Evolutionary conservation across 2,888 invertebrate genomes (phyloP), one percentile per base, ranked within the genome.

Genomic region (Torymus auratus): DNA sequence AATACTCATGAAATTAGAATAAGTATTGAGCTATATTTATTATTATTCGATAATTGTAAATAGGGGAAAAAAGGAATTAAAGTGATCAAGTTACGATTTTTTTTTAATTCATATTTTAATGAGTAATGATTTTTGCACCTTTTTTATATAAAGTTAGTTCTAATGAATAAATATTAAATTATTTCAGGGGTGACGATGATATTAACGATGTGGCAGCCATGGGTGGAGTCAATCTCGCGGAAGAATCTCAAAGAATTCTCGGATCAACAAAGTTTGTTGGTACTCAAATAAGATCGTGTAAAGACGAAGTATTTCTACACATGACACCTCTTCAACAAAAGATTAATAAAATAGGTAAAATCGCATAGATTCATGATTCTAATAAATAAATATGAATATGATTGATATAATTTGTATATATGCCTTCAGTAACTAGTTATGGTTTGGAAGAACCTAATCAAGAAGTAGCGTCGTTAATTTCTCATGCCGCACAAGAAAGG

Each of bases 171-270:
- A 64, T 61, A 58, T 65, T 56, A 41, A 61, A 62, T 52, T 72
- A 55, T 17, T 92, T 92, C 91, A 92, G 94, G 83, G 97, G 96
- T 62, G 98, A 98, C 88, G 98, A 98, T 90, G 98, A 99, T 91
- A 98, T 99, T 88, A 99, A 99, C 89, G 99, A 99, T 92, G 99
- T 99, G 14, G 98, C 99, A 52, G 98, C 99, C 12, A 99, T 99
- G 99, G 99, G 99, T 83, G 99, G 99, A 71, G 99, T 99, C 76
- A 99, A 99, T 92, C 93, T 99, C 87, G 96, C 96, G 0, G 99
- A 99, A 91, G 99, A 99, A 91, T 96, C 96, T 56, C 98, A 98
- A 91, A 95, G 97, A 91, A 99, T 99, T 88, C 93, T 99, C 82
- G 97, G 97, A 14, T 95, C 96, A 15, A 96, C 97, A 1, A 97